phyloP scores from a whole-genome alignment of 2,113 vertebrate genomes.

The Sorex araneus region DNA sequence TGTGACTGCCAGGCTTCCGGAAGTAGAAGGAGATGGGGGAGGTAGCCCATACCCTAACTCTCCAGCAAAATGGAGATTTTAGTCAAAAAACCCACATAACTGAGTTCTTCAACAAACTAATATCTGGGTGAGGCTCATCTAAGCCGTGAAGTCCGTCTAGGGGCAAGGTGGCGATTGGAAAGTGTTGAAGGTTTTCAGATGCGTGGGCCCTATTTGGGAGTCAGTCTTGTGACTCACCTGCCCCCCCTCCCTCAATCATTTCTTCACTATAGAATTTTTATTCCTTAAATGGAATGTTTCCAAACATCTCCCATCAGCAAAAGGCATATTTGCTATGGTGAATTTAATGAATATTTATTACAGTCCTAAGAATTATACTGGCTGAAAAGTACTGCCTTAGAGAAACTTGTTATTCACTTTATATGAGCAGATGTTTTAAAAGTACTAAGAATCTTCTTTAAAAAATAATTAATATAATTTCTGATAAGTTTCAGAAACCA shows the following conservation, averaged over 20 bases:
- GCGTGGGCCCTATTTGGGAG: no score
- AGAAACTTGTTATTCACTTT: neutral
- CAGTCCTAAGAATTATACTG: neutral
- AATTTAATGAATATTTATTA: slow-evolving; percentile 46
- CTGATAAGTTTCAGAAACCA: neutral
- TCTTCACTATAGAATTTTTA: slow-evolving; percentile 10
- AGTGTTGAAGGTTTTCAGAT: no score
- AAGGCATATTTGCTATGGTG: neutral
- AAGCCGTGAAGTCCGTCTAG: no score
- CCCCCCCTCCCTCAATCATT: neutral
- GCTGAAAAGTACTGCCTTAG: neutral
- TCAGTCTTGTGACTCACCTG: no score
- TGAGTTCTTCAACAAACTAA: no score
- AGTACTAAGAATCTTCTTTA: neutral
- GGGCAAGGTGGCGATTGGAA: no score
- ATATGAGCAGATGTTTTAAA: slow-evolving; percentile 23
- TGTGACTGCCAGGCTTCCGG: no score
- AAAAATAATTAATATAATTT: slow-evolving; percentile 43
- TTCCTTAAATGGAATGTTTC: slow-evolving; percentile 16
- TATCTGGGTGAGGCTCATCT: no score
- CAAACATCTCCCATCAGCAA: neutral
- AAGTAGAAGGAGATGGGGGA: no score
- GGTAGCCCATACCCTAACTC: no score
- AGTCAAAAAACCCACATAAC: no score
- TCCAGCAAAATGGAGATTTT: no score